Percentiles rank a stretch among this genome's conserved stretches.
phyloP scores from a whole-genome alignment of 2,888 invertebrate species.

The Acanthosepion pharaonis region DNA sequence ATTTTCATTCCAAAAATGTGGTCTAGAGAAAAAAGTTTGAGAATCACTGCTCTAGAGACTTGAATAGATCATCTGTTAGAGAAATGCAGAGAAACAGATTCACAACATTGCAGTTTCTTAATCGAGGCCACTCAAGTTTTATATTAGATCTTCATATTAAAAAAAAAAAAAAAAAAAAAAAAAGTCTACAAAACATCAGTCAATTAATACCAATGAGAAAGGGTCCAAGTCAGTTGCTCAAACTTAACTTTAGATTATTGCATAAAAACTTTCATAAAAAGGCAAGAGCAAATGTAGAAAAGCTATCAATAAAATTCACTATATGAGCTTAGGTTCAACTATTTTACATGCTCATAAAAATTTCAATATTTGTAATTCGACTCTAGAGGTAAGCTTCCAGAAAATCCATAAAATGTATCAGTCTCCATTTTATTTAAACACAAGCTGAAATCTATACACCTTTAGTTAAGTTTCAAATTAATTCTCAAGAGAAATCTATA shows the following conservation, averaged over 20 bases:
- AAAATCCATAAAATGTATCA: neutral
- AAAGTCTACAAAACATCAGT: too few relatives aligned
- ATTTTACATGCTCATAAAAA: neutral
- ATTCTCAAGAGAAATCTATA: neutral
- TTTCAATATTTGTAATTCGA: neutral
- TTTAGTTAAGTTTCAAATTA: neutral
- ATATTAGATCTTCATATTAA: too few relatives aligned
- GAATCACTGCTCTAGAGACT: too few relatives aligned
- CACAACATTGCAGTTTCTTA: too few relatives aligned
- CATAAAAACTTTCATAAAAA: neutral
- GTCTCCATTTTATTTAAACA: too few relatives aligned
- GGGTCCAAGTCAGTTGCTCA: neutral
- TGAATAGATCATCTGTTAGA: too few relatives aligned
- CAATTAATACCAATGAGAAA: too few relatives aligned
- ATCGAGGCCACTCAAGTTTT: too few relatives aligned
- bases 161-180: too few relatives aligned
- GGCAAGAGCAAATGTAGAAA: neutral
- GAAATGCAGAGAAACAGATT: too few relatives aligned
- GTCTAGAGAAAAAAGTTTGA: too few relatives aligned
- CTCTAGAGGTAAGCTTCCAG: neutral
- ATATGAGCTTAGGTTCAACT: neutral
- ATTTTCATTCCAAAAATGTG: too few relatives aligned
- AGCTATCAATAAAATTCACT: neutral
- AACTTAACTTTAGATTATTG: neutral
- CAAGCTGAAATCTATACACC: neutral